phyloP scores from a whole-genome alignment of 2,113 vertebrate genomes.

The Sylvietta virens region DNA sequence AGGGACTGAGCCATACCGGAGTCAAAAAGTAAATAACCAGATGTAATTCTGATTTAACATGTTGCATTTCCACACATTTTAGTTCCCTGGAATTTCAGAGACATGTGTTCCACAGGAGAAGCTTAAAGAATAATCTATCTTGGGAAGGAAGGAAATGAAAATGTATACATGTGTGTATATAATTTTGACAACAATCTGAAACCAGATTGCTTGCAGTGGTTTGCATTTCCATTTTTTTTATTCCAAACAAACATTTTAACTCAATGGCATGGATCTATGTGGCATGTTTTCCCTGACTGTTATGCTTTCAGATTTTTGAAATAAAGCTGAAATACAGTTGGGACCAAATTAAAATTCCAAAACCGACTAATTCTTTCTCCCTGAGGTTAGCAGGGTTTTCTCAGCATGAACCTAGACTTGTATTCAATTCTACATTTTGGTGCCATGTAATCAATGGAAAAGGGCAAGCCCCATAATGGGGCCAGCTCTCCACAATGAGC shows the following conservation, averaged over 20 bases:
- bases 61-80: slow-evolving; percentile 18
- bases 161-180: slow-evolving; percentile 4
- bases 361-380: slow-evolving; percentile 20
- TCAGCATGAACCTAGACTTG: slow-evolving; percentile 51
- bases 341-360: slow-evolving; percentile 53
- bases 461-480: slow-evolving; percentile 20
- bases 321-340: slow-evolving; percentile 24
- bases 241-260: slow-evolving; percentile 27
- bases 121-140: slow-evolving; percentile 34
- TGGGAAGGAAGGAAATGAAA: slow-evolving; percentile 27
- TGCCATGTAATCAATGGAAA: slow-evolving; percentile 50
- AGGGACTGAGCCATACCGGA: slow-evolving; percentile 6
- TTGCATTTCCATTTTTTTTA: slow-evolving; percentile 22
- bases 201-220: background rate
- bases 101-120: slow-evolving; percentile 27
- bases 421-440: slow-evolving; percentile 41
- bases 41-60: slow-evolving; percentile 39
- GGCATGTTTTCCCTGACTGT: background rate
- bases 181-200: slow-evolving; percentile 42
- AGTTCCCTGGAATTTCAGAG: slow-evolving; percentile 34
- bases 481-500: slow-evolving; percentile 5
- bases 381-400: slow-evolving; percentile 46
- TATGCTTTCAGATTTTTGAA: slow-evolving; percentile 29
- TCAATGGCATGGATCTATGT: background rate
- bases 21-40: slow-evolving; percentile 37